Conservation (phyloP, 1,140 invertebrate species). For the Drosophila repletoides region DNA sequence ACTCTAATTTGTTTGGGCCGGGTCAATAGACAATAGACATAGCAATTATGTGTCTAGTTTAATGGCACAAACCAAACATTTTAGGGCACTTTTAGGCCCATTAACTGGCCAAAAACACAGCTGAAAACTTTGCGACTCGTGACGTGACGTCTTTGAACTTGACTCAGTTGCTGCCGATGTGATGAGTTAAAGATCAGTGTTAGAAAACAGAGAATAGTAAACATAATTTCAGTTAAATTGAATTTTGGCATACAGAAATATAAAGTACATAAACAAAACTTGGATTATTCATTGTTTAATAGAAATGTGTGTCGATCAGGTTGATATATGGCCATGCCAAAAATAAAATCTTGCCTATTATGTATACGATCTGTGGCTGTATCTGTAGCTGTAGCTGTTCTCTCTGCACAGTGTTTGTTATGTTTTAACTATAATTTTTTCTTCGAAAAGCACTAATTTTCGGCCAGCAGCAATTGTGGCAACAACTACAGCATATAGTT, state of each 20-base stretch:
- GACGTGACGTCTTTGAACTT: conserved; percentile 72
- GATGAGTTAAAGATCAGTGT: background rate
- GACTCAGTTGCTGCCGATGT: conserved; percentile 28
- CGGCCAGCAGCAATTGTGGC: conserved; percentile 3
- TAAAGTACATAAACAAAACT: background rate
- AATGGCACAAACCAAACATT: conserved; percentile 66
- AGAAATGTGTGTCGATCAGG: conserved; percentile 19
- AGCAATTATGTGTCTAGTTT: conserved; percentile 49
- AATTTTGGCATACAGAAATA: too few relatives aligned
- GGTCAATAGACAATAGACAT: conserved; percentile 32
- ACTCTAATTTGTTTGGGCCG: background rate
- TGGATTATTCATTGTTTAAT: background rate
- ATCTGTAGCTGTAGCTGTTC: conserved; percentile 4
- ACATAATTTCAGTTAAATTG: too few relatives aligned
- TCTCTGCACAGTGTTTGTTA: conserved; percentile 52
- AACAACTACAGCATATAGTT: conserved; percentile 35
- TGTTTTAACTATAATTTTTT: conserved; percentile 67
- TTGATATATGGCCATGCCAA: conserved; percentile 13
- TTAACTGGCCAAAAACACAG: conserved; percentile 38
- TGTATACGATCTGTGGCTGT: background rate
- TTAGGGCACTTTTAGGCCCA: conserved; percentile 46
- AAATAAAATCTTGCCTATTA: conserved; percentile 43
- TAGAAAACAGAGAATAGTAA: background rate
- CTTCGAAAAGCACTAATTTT: conserved; percentile 61
- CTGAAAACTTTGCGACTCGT: conserved; percentile 64